Evolutionary conservation across 2,113 vertebrate species (phyloP).

Genomic region (Xiphophorus couchianus): DNA sequence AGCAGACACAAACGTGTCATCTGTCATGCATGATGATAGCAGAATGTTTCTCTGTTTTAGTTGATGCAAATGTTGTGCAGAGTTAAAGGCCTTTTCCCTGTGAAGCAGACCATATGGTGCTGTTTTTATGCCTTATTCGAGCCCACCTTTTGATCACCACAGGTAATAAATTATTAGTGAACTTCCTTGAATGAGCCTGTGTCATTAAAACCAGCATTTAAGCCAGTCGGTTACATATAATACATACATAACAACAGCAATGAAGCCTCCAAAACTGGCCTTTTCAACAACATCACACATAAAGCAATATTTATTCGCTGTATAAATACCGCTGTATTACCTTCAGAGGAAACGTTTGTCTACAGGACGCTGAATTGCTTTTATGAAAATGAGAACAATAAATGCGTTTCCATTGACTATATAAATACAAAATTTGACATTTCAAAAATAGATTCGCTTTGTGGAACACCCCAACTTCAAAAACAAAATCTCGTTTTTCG

Average conservation of each 20-base stretch:
- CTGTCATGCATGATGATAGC: conserved; percentile 13
- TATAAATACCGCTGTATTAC: not conserved
- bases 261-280: no score
- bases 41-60: conserved; percentile 1
- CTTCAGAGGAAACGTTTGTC: not conserved
- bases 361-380: not conserved
- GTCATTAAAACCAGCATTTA: not conserved
- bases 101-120: not conserved
- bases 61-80: not conserved
- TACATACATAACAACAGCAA: no score
- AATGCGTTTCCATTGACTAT: no score
- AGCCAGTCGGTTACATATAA: not conserved
- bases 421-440: no score
- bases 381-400: not conserved
- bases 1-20: conserved; percentile 23
- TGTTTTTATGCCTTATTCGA: not conserved
- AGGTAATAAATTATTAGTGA: not conserved
- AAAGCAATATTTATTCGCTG: not conserved
- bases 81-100: not conserved
- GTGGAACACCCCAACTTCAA: no score
- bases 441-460: no score
- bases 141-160: not conserved
- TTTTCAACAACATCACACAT: not conserved
- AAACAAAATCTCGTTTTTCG: no score
- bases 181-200: not conserved